phyloP scores from a whole-genome alignment of 2,113 vertebrate species.

The Mohoua ochrocephala region DNA sequence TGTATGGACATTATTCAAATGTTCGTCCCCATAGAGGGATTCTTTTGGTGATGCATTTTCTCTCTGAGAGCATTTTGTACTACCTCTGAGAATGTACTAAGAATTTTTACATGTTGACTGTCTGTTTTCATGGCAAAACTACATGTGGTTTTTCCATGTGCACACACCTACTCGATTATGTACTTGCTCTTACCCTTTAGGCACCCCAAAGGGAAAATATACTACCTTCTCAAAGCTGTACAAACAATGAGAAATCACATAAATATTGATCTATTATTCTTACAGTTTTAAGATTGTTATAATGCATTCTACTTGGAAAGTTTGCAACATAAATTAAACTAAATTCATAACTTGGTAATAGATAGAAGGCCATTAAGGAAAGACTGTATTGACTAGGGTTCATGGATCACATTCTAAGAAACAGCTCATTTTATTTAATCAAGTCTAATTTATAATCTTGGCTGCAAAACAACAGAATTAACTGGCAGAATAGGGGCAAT shows the following conservation, averaged over 20 bases:
- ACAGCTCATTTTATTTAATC: not conserved
- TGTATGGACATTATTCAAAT: not conserved
- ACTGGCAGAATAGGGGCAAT: conserved; percentile 11
- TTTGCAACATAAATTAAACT: not conserved
- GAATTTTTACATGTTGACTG: not conserved
- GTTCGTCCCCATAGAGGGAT: not conserved
- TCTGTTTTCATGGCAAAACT: not conserved
- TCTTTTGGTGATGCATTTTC: not conserved
- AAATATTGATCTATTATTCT: not conserved
- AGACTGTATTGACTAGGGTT: not conserved
- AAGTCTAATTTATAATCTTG: not conserved
- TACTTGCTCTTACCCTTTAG: not conserved
- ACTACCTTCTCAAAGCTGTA: not conserved
- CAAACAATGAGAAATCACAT: not conserved
- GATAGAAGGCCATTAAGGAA: not conserved
- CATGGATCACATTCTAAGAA: not conserved
- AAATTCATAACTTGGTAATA: conserved; percentile 1
- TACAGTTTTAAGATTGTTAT: not conserved
- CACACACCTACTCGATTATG: not conserved
- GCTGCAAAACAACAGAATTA: conserved; percentile 35
- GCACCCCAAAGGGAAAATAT: not conserved
- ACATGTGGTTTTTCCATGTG: not conserved
- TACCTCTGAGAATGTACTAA: not conserved
- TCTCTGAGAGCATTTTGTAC: not conserved
- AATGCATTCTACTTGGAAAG: not conserved